These are phyloP conservation scores for Dryoscopus gambensis DNA, from an alignment of 2,113 vertebrate species.

Conservation along the genomic window DNA sequence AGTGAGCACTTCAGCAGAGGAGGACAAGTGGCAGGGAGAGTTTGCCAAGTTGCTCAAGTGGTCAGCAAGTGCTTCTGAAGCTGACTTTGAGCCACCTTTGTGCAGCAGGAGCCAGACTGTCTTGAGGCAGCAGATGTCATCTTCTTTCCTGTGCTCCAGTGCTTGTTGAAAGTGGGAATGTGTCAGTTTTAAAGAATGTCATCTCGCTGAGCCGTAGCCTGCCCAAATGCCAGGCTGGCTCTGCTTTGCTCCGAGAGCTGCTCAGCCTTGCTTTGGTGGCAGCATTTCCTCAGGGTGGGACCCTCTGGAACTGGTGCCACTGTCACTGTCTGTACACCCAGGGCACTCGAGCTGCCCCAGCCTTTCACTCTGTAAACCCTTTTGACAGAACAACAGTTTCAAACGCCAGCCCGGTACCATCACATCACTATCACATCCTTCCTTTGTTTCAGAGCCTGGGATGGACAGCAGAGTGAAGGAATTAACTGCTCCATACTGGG, in stretches of 20 bases:
- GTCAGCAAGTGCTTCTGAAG: neutral
- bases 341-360: neutral
- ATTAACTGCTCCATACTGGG: neutral
- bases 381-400: neutral
- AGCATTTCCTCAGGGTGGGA: neutral
- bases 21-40: neutral
- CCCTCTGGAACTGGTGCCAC: neutral
- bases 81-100: neutral
- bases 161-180: neutral
- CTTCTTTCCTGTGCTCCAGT: neutral
- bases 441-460: neutral
- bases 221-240: neutral
- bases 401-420: neutral
- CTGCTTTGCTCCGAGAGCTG: neutral
- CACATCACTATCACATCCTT: accelerated
- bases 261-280: neutral
- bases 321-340: neutral
- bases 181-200: neutral
- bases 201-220: neutral
- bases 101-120: neutral
- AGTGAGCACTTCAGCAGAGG: neutral
- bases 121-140: neutral
- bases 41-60: neutral
- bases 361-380: neutral
- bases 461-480: neutral